A percentile compares a stretch with the other conserved stretches of the same genome.
Evolutionary conservation across 2,888 invertebrate species (phyloP).

Genomic region (Chrysolina haemoptera): DNA sequence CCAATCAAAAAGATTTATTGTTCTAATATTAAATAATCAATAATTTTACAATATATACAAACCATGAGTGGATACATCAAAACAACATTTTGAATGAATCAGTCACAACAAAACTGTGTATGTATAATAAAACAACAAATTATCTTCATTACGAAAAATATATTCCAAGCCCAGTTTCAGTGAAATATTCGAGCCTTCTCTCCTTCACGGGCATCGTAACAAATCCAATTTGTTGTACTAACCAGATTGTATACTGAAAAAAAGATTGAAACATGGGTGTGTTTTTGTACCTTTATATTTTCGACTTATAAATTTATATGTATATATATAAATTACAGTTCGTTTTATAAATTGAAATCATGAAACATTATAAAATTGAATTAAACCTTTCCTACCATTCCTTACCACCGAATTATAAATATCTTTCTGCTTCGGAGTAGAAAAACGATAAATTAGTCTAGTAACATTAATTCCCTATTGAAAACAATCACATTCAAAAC

Average conservation of each 20-base stretch:
- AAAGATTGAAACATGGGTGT: constrained; percentile 37
- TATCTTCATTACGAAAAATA: background rate
- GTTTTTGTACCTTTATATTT: constrained; percentile 60
- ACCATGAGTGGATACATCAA: constrained; percentile 3
- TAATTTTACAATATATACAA: constrained; percentile 17
- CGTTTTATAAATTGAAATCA: constrained; percentile 62
- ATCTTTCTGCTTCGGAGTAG: constrained; percentile 51
- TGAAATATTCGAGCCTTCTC: background rate
- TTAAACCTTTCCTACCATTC: constrained; percentile 57
- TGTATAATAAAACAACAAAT: background rate
- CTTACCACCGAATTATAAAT: constrained; percentile 48
- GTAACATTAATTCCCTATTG: constrained; percentile 53
- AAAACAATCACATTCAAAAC: constrained; percentile 29
- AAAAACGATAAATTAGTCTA: constrained; percentile 55
- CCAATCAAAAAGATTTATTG: constrained; percentile 13
- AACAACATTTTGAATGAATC: constrained; percentile 1
- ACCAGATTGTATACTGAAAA: constrained; percentile 30
- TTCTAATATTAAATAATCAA: constrained; percentile 11
- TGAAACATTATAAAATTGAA: constrained; percentile 61
- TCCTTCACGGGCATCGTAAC: background rate
- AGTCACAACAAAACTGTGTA: background rate
- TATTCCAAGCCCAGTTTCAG: background rate
- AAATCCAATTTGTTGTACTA: constrained; percentile 1
- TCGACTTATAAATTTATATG: constrained; percentile 61
- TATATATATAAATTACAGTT: constrained; percentile 60